Conservation (phyloP, 2,797 vertebrate genomes). For the Petrocephalus schoutedeni region DNA sequence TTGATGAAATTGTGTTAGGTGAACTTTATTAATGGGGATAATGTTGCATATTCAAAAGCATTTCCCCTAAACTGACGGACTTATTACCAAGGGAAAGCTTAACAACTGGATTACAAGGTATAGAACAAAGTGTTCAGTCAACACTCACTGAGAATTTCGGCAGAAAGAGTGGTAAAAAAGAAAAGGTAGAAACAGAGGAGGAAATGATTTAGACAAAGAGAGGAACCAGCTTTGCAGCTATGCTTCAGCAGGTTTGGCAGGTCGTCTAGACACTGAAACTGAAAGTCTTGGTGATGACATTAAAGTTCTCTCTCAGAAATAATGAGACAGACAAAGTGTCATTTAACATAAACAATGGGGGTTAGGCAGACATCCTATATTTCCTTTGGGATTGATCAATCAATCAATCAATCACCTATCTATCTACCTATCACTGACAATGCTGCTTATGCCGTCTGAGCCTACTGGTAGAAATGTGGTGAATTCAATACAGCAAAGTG, state of each 20-base stretch:
- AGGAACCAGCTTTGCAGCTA: neutral
- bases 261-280: neutral
- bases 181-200: neutral
- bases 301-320: neutral
- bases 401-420: no score
- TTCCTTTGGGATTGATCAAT: no score
- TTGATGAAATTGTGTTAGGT: neutral
- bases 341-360: neutral
- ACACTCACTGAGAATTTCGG: neutral
- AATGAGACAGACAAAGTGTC: neutral
- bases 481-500: neutral
- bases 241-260: neutral
- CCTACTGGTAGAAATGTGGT: neutral
- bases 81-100: neutral
- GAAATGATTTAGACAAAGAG: neutral
- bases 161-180: neutral
- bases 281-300: neutral
- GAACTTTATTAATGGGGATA: neutral
- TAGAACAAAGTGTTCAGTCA: neutral
- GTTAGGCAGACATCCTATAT: neutral
- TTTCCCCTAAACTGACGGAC: neutral
- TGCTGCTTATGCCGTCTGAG: neutral
- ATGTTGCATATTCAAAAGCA: neutral
- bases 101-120: neutral
- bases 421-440: neutral